Conservation (phyloP, 2,797 vertebrate genomes). For the Spondyliosoma cantharus region DNA sequence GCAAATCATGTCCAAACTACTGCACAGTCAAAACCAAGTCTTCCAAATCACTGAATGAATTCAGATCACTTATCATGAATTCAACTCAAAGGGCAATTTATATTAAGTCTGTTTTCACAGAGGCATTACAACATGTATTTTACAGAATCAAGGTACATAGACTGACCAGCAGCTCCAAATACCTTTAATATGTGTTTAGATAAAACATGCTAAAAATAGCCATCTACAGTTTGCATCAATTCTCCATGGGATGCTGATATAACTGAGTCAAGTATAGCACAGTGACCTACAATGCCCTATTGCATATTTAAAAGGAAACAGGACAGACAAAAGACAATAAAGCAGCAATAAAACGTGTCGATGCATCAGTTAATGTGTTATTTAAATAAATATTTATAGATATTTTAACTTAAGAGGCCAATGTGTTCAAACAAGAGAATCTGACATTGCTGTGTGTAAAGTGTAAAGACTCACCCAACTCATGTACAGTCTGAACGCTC, state of each 20-base stretch:
- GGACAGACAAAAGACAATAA: conserved; percentile 11
- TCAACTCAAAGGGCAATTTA: conserved; percentile 56
- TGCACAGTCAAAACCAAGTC: conserved; percentile 48
- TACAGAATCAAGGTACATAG: conserved; percentile 79
- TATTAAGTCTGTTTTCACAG: conserved; percentile 57
- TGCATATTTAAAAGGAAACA: conserved; percentile 76
- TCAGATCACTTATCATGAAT: conserved; percentile 59
- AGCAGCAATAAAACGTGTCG: not conserved
- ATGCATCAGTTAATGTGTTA: conserved; percentile 7
- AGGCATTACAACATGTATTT: conserved; percentile 63
- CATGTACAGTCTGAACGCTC: conserved; percentile 51
- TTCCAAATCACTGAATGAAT: conserved; percentile 61
- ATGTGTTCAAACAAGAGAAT: conserved; percentile 33
- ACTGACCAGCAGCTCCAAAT: conserved; percentile 90
- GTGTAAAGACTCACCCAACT: conserved; percentile 52
- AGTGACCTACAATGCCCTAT: conserved; percentile 36
- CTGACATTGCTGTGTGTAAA: conserved; percentile 39
- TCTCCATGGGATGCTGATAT: conserved; percentile 49
- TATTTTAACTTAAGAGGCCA: conserved; percentile 9
- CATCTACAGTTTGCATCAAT: conserved; percentile 56
- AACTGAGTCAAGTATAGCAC: conserved; percentile 52
- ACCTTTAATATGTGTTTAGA: conserved; percentile 75
- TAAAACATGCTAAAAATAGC: conserved; percentile 67
- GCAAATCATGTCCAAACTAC: conserved; percentile 47
- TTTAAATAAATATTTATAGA: conserved; percentile 24